phyloP scores from a whole-genome alignment of 92 coral and sea anemone genomes.

The Epizoanthus fatuus region DNA sequence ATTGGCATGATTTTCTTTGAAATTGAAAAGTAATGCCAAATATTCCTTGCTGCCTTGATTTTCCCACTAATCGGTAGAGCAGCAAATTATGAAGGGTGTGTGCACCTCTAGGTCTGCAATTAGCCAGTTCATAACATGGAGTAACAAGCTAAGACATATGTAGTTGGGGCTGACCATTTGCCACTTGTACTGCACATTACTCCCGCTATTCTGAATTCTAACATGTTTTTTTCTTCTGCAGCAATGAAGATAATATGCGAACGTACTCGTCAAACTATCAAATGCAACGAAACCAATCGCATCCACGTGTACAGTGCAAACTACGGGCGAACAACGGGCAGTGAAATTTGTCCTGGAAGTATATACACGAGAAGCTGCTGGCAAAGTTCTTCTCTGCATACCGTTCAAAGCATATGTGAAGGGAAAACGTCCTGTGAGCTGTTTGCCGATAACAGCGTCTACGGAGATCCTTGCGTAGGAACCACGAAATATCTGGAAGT shows the following conservation, averaged over 20 bases:
- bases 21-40: too few species aligned
- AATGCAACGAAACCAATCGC: background rate
- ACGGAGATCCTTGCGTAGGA: slow-evolving; percentile 11
- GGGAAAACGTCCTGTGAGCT: background rate
- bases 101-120: too few species aligned
- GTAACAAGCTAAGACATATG: too few species aligned
- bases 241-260: slow-evolving; percentile 15
- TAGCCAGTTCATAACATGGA: too few species aligned
- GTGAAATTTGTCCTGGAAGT: background rate
- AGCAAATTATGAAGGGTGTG: too few species aligned
- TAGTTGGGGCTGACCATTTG: too few species aligned
- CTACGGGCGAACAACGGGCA: slow-evolving; percentile 16
- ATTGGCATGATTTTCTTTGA: too few species aligned
- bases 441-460: slow-evolving; percentile 10
- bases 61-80: too few species aligned
- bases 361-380: background rate
- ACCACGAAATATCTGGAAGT: background rate
- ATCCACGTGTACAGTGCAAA: slow-evolving; percentile 16
- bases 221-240: background rate
- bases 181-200: too few species aligned
- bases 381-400: background rate
- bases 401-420: background rate
- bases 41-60: too few species aligned
- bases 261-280: background rate
- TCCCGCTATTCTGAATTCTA: too few species aligned